phyloP scores from a whole-genome alignment of 2,888 invertebrate genomes.

The Tachina lurida region DNA sequence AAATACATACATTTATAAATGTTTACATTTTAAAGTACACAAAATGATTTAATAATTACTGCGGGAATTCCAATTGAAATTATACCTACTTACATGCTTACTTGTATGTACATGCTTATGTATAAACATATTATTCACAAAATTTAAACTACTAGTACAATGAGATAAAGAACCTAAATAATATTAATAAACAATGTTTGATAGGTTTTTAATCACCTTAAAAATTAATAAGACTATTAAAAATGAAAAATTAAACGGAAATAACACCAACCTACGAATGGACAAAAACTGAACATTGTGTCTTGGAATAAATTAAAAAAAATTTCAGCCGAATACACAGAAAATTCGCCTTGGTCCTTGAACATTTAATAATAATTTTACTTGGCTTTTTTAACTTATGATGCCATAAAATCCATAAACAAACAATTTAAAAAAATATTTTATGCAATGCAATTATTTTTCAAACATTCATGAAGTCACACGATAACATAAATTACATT shows the following conservation, averaged over 20 bases:
- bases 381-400: conserved; percentile 47
- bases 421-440: conserved; percentile 50
- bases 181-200: background rate
- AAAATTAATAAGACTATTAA: background rate
- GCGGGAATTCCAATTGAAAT: background rate
- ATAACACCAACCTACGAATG: conserved; percentile 10
- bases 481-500: conserved; percentile 66
- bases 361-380: conserved; percentile 8
- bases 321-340: background rate
- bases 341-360: background rate
- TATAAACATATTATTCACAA: conserved; percentile 6
- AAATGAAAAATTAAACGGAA: conserved; percentile 25
- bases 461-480: conserved; percentile 54
- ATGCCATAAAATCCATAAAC: conserved; percentile 61
- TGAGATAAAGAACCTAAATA: background rate
- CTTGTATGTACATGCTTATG: too few species aligned
- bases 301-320: background rate
- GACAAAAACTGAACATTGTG: conserved; percentile 11
- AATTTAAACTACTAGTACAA: background rate
- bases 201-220: conserved; percentile 21
- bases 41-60: conserved; percentile 43
- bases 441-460: conserved; percentile 16
- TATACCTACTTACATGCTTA: background rate
- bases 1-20: too few species aligned
- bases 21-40: conserved; percentile 15